Conservation (phyloP, 2,888 invertebrate species). For the Tenthredo distinguenda region DNA sequence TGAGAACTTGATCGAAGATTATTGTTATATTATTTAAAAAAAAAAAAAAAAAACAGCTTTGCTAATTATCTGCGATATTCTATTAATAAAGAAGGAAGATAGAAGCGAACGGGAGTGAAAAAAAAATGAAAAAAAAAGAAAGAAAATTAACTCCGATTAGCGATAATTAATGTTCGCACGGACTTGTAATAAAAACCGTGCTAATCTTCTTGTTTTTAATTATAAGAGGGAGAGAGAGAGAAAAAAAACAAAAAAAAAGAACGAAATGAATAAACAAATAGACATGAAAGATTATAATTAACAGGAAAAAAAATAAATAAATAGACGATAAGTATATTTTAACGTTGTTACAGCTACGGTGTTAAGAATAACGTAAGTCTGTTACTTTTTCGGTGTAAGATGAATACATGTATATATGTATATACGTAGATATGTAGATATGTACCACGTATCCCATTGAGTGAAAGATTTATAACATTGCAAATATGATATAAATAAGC, state of each 20-base stretch:
- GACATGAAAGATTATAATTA: too few species aligned
- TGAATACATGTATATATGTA: neutral
- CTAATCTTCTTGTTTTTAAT: too few species aligned
- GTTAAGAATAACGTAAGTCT: neutral
- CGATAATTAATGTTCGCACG: neutral
- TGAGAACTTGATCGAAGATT: neutral
- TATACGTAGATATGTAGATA: neutral
- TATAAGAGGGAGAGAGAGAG: too few species aligned
- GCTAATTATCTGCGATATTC: neutral
- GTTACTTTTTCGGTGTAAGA: neutral
- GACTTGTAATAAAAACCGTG: neutral
- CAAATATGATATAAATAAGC: neutral
- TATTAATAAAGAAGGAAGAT: neutral
- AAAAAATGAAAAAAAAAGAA: neutral
- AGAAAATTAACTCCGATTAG: neutral
- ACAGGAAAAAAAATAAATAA: too few species aligned
- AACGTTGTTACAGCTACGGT: neutral
- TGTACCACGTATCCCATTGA: neutral
- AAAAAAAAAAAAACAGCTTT: neutral
- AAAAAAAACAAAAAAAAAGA: too few species aligned
- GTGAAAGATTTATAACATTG: neutral
- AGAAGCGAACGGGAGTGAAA: neutral
- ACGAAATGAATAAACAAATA: too few species aligned
- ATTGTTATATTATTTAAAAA: neutral
- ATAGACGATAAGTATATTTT: neutral